A percentile compares a stretch with the other conserved stretches of the same genome.
phyloP scores from a whole-genome alignment of 92 coral and sea anemone species.

The Zoanthus sociatus region DNA sequence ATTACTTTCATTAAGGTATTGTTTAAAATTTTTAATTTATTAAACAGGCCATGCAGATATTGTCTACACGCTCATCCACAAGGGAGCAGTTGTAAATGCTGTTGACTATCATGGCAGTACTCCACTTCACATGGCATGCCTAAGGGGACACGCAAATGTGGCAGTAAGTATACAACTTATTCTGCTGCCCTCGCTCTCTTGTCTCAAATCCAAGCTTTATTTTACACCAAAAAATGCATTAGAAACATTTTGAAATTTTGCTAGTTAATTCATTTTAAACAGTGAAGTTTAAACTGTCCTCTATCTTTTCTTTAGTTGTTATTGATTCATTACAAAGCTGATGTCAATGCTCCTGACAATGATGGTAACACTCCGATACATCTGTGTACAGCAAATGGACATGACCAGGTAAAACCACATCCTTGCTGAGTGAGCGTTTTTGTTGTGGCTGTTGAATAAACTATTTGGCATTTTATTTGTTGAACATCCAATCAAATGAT shows the following conservation, averaged over 20 bases:
- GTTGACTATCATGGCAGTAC: conserved; percentile 98
- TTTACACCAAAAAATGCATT: neutral
- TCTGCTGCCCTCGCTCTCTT: neutral
- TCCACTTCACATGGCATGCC: conserved; percentile 95
- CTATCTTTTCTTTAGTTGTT: conserved; percentile 61
- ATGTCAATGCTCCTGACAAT: conserved; percentile 89
- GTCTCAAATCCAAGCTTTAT: neutral
- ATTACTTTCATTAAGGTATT: neutral
- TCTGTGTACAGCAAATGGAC: conserved; percentile 93
- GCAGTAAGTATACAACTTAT: conserved; percentile 63
- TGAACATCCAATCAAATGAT: neutral
- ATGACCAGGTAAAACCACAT: conserved; percentile 77
- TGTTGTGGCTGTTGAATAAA: neutral
- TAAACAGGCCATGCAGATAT: conserved; percentile 83
- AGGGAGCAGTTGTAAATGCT: conserved; percentile 96
- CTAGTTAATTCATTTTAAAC: too few relatives aligned
- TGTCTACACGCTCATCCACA: conserved; percentile 78
- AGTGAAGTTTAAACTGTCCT: too few relatives aligned
- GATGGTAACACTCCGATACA: conserved; percentile 96
- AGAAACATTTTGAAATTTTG: too few relatives aligned
- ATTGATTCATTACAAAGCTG: conserved; percentile 92
- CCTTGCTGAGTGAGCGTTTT: neutral
- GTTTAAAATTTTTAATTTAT: neutral
- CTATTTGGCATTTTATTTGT: neutral
- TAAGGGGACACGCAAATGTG: conserved; percentile 90